Conservation (phyloP, 2,888 invertebrate species). For the Blastobasis adustella region DNA sequence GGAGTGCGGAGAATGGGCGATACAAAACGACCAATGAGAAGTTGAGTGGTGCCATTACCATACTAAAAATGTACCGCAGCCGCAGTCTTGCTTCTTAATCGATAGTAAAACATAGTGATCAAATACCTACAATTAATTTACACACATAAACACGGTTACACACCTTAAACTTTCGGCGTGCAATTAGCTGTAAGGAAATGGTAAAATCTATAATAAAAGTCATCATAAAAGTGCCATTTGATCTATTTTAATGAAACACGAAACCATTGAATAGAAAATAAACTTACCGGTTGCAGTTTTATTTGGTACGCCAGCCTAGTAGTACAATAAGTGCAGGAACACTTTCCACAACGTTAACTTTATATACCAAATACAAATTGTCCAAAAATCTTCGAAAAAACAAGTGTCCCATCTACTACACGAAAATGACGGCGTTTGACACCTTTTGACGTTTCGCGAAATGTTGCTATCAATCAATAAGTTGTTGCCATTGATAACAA, state of each 20-base stretch:
- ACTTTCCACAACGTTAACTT: conserved; percentile 27
- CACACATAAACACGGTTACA: too few relatives aligned
- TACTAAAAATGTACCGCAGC: too few relatives aligned
- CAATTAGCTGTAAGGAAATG: conserved; percentile 15
- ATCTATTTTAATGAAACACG: conserved; percentile 39
- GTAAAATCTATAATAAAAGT: conserved; percentile 17
- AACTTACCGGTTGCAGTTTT: conserved; percentile 24
- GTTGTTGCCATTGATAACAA: too few relatives aligned
- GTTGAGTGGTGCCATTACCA: too few relatives aligned
- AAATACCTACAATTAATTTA: too few relatives aligned
- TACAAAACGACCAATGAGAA: too few relatives aligned
- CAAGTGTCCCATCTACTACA: conserved; percentile 10
- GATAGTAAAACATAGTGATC: too few relatives aligned
- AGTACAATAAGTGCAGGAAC: conserved; percentile 12
- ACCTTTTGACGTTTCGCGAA: too few relatives aligned
- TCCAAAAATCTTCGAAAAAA: conserved; percentile 25
- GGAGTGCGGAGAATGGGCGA: too few relatives aligned
- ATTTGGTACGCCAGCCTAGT: not conserved
- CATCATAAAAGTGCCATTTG: conserved; percentile 34
- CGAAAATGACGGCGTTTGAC: not conserved
- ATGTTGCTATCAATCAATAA: too few relatives aligned
- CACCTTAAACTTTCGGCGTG: too few relatives aligned
- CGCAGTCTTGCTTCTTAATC: too few relatives aligned
- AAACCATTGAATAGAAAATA: conserved; percentile 15
- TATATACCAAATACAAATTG: conserved; percentile 19